A percentile compares a stretch with the other conserved stretches of the same genome.
phyloP scores from a whole-genome alignment of 2,113 vertebrate genomes.

The Dasyprocta punctata region DNA sequence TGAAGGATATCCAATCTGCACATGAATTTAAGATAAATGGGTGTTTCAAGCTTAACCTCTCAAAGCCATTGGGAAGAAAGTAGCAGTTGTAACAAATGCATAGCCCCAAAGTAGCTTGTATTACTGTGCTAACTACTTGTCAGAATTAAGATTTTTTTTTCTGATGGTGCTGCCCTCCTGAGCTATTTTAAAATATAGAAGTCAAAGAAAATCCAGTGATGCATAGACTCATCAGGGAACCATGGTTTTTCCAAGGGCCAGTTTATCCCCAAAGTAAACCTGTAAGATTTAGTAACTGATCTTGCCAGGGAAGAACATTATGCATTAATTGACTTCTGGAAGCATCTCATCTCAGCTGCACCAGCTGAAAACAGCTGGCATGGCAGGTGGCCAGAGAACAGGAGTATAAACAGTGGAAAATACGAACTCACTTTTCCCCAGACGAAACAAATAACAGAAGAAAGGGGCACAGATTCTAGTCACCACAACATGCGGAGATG shows the following conservation, averaged over 20 bases:
- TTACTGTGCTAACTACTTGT: not conserved
- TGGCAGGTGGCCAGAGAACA: not conserved
- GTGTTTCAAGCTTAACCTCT: not conserved
- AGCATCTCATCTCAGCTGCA: not conserved
- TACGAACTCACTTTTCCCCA: not conserved
- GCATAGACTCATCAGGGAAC: not conserved
- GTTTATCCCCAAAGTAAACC: not conserved
- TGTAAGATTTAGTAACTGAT: not conserved
- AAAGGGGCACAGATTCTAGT: fast-evolving
- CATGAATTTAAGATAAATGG: not conserved
- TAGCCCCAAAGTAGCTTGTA: not conserved
- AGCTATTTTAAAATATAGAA: not conserved
- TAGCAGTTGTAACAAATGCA: not conserved
- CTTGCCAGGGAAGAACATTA: not conserved
- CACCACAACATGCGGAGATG: fast-evolving
- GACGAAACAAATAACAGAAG: not conserved
- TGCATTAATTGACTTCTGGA: not conserved
- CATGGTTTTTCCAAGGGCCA: not conserved
- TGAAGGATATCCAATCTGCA: not conserved
- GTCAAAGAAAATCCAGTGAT: not conserved
- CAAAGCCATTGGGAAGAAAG: not conserved
- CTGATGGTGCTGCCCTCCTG: not conserved
- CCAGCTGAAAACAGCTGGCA: not conserved
- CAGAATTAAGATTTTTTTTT: not conserved
- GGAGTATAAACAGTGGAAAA: fast-evolving